Base-by-base conservation (phyloP, 2,888 invertebrate genomes). In the Acrocyrtus sp. region DNA sequence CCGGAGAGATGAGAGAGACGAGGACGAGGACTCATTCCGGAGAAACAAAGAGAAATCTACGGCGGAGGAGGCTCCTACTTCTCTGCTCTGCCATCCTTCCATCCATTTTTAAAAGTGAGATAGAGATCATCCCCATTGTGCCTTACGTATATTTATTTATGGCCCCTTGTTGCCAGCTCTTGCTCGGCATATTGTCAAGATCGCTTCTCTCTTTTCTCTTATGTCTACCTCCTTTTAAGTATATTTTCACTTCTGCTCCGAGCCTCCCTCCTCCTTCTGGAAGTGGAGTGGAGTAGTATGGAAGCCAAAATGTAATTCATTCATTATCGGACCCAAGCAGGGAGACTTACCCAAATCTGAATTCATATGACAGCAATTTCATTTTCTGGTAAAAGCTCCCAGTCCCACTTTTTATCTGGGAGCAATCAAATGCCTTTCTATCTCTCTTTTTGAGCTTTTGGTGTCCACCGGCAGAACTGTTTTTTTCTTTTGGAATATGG, bases 91-190 rank as follows among this genome's bases (percentile, higher is more conserved):
- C 39, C 17, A 24, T 6, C 22, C 39, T 22, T 39, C 21, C 56
- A 41, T 56, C 41, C 56, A 56, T 56, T 34, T 6, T 24, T 34
- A 56, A 34, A 56, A 51, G n/a, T 26, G 41, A 22, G 34, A 39
- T 22, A 56, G 56, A 56, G 56, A 56, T 56, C 56, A 39, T 39
- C 41, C 56, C 56, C 39, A 41, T 56, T 41, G 41, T 56, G 56
- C 34, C 41, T 39, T 39, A 27, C n/a, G n/a, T n/a, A n/a, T n/a
- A n/a, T n/a, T n/a, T 56, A 56, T 53, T 56, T 56, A 56, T 56
- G 56, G 53, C 41, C 56, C 56, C 53, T 56, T 21, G n/a, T 39
- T 8, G 22, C 56, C 41, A 56, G 41, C 56, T 56, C 41, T n/a
- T n/a, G n/a, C n/a, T n/a, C n/a, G 39, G 39, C 41, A 22, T 34